phyloP scores from a whole-genome alignment of 2,113 vertebrate species.

The Bombycilla garrulus region DNA sequence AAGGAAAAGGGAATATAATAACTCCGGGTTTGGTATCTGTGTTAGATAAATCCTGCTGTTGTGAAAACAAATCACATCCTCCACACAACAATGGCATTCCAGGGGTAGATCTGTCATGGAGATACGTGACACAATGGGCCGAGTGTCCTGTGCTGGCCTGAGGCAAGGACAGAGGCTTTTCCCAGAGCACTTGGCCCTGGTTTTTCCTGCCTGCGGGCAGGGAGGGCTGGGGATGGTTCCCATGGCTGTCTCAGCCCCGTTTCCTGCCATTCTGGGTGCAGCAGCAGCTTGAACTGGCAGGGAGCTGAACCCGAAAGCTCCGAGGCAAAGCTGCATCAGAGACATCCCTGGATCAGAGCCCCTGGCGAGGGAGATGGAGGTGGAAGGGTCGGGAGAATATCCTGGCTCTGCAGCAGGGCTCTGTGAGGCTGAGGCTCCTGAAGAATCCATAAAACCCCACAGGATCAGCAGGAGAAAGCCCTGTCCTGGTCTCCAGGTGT shows the following conservation, averaged over 20 bases:
- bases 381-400: no score
- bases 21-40: neutral
- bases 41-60: neutral
- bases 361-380: no score
- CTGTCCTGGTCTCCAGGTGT: neutral
- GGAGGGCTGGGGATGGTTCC: neutral
- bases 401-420: neutral
- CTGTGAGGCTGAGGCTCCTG: neutral
- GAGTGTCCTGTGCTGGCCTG: neutral
- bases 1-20: neutral
- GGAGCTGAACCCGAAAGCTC: neutral
- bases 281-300: neutral
- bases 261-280: neutral
- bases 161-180: neutral
- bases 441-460: neutral
- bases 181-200: neutral
- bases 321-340: accelerated
- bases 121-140: neutral
- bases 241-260: neutral
- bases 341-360: neutral
- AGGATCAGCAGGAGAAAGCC: neutral
- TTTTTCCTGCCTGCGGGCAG: neutral
- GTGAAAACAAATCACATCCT: neutral
- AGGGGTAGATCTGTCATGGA: neutral
- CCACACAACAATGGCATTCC: neutral